Evolutionary conservation across 2,113 vertebrate genomes (phyloP).

Genomic region (Pterocles gutturalis): DNA sequence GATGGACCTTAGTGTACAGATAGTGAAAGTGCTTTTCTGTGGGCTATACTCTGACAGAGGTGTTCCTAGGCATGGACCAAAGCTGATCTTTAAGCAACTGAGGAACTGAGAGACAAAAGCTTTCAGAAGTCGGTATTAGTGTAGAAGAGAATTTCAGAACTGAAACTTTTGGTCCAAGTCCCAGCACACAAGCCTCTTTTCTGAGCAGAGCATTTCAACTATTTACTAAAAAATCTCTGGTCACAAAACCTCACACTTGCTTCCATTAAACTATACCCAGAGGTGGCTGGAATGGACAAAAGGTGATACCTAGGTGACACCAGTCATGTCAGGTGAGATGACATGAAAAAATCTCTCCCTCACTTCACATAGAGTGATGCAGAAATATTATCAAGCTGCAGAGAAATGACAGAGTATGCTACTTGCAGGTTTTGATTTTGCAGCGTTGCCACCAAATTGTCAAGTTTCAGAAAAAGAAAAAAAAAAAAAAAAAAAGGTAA

Average conservation of each 20-base stretch:
- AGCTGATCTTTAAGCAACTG: not conserved
- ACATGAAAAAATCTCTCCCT: not conserved
- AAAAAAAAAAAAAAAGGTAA: not conserved
- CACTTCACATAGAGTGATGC: not conserved
- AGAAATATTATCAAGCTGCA: not conserved
- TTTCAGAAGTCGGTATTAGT: not conserved
- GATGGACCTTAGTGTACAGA: not conserved
- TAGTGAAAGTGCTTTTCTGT: not conserved
- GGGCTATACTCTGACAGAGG: not conserved
- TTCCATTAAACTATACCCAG: not conserved
- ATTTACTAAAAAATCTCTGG: not conserved
- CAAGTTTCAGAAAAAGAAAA: not conserved
- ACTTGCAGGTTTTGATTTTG: not conserved
- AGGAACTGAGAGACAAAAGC: not conserved
- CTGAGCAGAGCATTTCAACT: not conserved
- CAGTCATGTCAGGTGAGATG: not conserved
- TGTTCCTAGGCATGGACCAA: not conserved
- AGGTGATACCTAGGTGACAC: not conserved
- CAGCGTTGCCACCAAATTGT: not conserved
- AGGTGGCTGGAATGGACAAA: not conserved
- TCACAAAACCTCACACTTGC: accelerated
- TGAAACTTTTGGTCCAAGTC: not conserved
- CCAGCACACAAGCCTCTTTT: not conserved
- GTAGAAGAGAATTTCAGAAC: not conserved
- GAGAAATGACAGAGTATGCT: not conserved